Evolutionary conservation across 2,797 vertebrate species (phyloP).

Genomic region (Sebastolobus altivelis): DNA sequence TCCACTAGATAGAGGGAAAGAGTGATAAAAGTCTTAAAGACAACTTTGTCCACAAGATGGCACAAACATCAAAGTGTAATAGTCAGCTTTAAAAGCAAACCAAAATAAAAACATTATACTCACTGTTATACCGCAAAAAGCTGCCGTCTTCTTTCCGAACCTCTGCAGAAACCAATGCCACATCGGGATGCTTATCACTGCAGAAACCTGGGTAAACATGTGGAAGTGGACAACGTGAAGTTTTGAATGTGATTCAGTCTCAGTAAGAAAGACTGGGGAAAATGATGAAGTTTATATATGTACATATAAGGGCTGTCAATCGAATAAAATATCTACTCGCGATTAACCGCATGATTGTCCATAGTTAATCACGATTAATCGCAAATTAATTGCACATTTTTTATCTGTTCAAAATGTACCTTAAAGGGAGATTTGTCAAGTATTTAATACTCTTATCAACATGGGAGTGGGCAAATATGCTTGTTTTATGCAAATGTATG

Average conservation of each 20-base stretch:
- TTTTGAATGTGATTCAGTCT: slow-evolving; percentile 8
- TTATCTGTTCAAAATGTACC: no score
- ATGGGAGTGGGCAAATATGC: no score
- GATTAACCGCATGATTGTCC: no score
- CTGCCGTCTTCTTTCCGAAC: slow-evolving; percentile 95
- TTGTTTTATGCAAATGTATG: no score
- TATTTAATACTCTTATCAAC: no score
- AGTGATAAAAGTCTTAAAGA: background rate
- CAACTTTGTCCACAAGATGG: slow-evolving; percentile 57
- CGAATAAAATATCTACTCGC: no score
- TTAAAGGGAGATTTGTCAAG: no score
- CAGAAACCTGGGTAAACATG: slow-evolving; percentile 87
- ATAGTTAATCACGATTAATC: no score
- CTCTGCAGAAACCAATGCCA: slow-evolving; percentile 95
- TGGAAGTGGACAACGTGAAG: background rate
- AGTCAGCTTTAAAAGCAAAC: background rate
- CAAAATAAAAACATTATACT: slow-evolving; percentile 66
- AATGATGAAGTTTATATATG: background rate
- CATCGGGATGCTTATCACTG: slow-evolving; percentile 91
- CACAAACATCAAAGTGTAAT: slow-evolving; percentile 14
- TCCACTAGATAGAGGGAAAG: slow-evolving; percentile 83
- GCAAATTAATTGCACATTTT: no score
- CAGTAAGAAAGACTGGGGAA: background rate
- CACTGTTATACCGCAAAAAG: slow-evolving; percentile 93
- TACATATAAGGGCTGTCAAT: background rate